Conservation (phyloP, 2,888 invertebrate species). For the Euzetes globulus region DNA sequence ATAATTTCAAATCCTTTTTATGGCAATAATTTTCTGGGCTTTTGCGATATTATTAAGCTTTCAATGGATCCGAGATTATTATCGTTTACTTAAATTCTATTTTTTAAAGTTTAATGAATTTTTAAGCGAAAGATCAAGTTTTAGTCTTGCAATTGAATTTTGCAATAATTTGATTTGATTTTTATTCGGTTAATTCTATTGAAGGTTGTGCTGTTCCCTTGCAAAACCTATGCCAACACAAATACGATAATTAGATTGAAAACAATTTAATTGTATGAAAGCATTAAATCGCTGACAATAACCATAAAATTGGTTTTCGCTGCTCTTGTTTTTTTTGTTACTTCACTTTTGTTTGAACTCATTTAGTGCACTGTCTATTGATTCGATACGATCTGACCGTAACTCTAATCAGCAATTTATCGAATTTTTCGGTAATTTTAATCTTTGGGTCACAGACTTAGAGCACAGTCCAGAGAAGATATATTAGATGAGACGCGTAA, state of each 20-base stretch:
- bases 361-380: not conserved
- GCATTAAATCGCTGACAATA: conserved; percentile 4
- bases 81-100: no score
- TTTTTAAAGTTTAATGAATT: no score
- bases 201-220: no score
- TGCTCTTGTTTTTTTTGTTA: not conserved
- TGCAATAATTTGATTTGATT: not conserved
- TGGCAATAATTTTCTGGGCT: no score
- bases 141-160: not conserved
- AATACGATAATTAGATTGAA: not conserved
- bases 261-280: conserved; percentile 4
- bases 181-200: not conserved
- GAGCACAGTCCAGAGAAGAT: no score
- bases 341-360: not conserved
- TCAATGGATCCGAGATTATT: no score
- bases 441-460: not conserved
- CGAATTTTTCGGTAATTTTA: not conserved
- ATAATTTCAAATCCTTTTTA: no score
- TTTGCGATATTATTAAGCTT: no score
- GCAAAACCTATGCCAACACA: not conserved
- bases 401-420: not conserved
- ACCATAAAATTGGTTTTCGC: conserved; percentile 4
- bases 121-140: not conserved
- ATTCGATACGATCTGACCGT: not conserved
- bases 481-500: not conserved